These are phyloP conservation scores for Lepus oiostolus DNA, from an alignment of 2,797 vertebrate genomes.

Conservation along the genomic window DNA sequence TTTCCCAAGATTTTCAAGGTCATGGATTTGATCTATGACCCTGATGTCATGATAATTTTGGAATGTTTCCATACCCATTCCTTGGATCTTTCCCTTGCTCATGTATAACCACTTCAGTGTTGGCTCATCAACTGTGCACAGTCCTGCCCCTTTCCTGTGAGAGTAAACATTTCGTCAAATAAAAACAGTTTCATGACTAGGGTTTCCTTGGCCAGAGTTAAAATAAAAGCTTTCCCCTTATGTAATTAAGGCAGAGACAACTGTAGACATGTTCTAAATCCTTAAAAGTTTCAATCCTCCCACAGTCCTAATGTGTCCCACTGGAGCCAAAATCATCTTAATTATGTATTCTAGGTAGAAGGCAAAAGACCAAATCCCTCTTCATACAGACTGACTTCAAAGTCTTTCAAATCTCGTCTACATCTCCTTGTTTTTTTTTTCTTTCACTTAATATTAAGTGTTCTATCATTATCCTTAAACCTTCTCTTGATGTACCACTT, in stretches of 20 bases:
- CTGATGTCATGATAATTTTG: slow-evolving; percentile 72
- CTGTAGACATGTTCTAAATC: slow-evolving; percentile 76
- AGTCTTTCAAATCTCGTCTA: slow-evolving; percentile 67
- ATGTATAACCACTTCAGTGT: slow-evolving; percentile 77
- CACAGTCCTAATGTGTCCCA: slow-evolving; percentile 54
- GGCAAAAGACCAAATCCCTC: slow-evolving; percentile 65
- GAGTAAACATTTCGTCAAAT: slow-evolving; percentile 83
- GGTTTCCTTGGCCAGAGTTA: slow-evolving; percentile 81
- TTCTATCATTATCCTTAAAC: slow-evolving; percentile 68
- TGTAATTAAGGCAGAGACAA: slow-evolving; percentile 80
- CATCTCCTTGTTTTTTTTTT: slow-evolving; percentile 70
- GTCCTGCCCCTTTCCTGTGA: slow-evolving; percentile 74
- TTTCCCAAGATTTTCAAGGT: slow-evolving; percentile 84
- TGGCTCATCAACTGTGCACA: slow-evolving; percentile 67
- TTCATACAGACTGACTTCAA: slow-evolving; percentile 62
- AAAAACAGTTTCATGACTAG: slow-evolving; percentile 81
- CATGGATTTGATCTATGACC: slow-evolving; percentile 77
- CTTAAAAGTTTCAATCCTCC: slow-evolving; percentile 74
- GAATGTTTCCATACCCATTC: slow-evolving; percentile 69
- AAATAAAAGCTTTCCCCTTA: slow-evolving; percentile 80
- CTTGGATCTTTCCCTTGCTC: slow-evolving; percentile 72
- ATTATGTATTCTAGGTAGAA: slow-evolving; percentile 76
- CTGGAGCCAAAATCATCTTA: slow-evolving; percentile 75
- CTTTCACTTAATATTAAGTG: slow-evolving; percentile 77
- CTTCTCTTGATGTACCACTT: slow-evolving; percentile 63